Evolutionary conservation across 2,797 vertebrate genomes (phyloP), one percentile per base, ranked within the genome.

Genomic region (Chelidonichthys spinosus): DNA sequence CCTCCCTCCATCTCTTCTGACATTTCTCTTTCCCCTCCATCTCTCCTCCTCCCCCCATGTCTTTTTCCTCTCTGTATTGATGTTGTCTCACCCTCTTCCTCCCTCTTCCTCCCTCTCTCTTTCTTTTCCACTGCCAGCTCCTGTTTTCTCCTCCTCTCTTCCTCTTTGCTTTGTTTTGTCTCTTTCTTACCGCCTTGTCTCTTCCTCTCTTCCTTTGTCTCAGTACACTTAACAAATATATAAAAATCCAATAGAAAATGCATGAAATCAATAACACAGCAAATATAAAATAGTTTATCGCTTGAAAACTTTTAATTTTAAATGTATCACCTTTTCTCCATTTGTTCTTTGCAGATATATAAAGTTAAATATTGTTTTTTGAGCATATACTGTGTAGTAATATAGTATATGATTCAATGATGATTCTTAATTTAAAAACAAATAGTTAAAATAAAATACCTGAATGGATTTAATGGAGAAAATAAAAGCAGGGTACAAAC

Each of bases 21-120:
- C 25, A 25, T 25, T 25, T 76, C 72, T 55, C 80, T 83, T 63
- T 63, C 70, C 80, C 70, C 56, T 81, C 70, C 56, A 50, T 82
- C 73, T 66, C 58, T 71, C 77, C 76, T 72, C 52, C 72, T 83
- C 72, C 69, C 64, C 35, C 32, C 44, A 5, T 35, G 40, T 47
- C 36, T 47, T 54, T 70, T 59, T 33, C 18, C 39, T 39, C 10
- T 17, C 36, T 47, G 1, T 53, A 11, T n/a, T 59, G 6, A 32
- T 44, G 14, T n/a, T 14, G 39, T 58, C 61, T 65, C 18, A 11
- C 9, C 13, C 39, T 69, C 54, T 55, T 68, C 53, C 53, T 72
- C 39, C 6, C 18, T 36, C 43, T 72, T 35, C 6, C 18, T 36
- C 43, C 36, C 7, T 62, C 62, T 47, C 13, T 35, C 40, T 80